Evolutionary conservation across 2,888 invertebrate species (phyloP), one percentile per base, ranked within the genome.

Genomic region (Tipula vernalis): DNA sequence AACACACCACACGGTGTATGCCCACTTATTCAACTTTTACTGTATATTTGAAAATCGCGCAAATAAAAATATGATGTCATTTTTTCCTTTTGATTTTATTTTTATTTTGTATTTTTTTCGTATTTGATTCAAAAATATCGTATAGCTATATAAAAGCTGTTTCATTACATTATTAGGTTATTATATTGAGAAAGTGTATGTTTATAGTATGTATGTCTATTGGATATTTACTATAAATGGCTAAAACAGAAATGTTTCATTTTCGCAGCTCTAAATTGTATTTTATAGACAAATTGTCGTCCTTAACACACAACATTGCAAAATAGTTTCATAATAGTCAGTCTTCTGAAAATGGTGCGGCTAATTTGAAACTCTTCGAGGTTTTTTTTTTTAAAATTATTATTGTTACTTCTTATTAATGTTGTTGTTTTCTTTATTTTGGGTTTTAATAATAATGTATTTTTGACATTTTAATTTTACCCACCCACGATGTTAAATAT

Each of bases 51-150:
- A 71, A 71, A 71, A 71, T 71, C 71, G 71, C 71, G 71, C 71
- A 71, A 71, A 71, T 71, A 71, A 71, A 71, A 71, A 71, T 71
- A 71, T 71, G 71, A 71, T 71, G 71, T 71, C 71, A 71, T 71
- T 12, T 71, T 51, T 71, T 71, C 71, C 71, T 71, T 71, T 71
- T 71, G 71, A 71, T 71, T 71, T 71, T 71, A 71, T 28, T 71
- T 71, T 71, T 51, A 57, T 57, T 71, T 28, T 28, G 28, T 28
- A 28, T 28, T 28, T 28, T 28, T 71, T 71, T 71, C 71, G 71
- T 28, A 71, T 71, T 71, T 71, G 71, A 71, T 28, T 71, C 71
- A 71, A 71, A 71, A 71, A 71, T 71, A 71, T 71, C 71, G 71
- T 71, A 28, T 18, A 57, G 15, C 15, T 57, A 57, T 28, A 71